Percentiles rank a stretch among this genome's conserved stretches.
Evolutionary conservation across 2,113 vertebrate genomes (phyloP).

Genomic region (Rostratula benghalensis): DNA sequence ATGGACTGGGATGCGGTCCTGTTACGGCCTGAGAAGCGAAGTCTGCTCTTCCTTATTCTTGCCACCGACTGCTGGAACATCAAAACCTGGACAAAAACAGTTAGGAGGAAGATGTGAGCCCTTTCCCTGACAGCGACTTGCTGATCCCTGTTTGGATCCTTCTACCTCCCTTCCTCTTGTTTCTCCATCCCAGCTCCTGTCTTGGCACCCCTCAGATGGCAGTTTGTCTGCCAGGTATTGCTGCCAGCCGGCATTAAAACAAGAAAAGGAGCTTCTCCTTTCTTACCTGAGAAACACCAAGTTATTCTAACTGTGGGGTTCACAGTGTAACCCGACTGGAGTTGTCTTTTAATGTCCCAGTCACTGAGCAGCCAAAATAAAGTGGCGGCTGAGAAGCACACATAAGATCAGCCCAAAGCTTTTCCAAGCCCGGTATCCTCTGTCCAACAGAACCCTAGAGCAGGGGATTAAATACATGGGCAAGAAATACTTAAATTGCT

Average conservation of each 20-base stretch:
- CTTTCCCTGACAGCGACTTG: neutral
- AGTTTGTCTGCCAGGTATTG: neutral
- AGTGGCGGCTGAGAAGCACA: neutral
- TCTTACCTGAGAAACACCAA: neutral
- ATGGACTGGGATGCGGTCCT: neutral
- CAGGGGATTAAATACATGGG: neutral
- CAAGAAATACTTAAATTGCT: neutral
- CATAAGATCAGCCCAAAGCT: neutral
- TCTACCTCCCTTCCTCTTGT: neutral
- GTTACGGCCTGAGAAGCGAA: neutral
- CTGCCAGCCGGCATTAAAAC: neutral
- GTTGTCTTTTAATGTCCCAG: neutral
- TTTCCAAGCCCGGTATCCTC: neutral
- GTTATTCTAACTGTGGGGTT: neutral
- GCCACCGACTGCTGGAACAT: neutral
- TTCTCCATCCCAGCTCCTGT: neutral
- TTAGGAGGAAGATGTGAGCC: rapidly evolving
- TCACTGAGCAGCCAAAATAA: neutral
- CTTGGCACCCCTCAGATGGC: neutral
- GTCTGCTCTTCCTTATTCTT: neutral
- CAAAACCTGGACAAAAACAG: neutral
- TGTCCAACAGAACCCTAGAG: neutral
- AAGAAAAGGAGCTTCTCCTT: neutral
- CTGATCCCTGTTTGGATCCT: neutral
- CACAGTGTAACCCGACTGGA: no score